phyloP scores from a whole-genome alignment of 2,888 invertebrate species.

The Hofmannophila pseudospretella region DNA sequence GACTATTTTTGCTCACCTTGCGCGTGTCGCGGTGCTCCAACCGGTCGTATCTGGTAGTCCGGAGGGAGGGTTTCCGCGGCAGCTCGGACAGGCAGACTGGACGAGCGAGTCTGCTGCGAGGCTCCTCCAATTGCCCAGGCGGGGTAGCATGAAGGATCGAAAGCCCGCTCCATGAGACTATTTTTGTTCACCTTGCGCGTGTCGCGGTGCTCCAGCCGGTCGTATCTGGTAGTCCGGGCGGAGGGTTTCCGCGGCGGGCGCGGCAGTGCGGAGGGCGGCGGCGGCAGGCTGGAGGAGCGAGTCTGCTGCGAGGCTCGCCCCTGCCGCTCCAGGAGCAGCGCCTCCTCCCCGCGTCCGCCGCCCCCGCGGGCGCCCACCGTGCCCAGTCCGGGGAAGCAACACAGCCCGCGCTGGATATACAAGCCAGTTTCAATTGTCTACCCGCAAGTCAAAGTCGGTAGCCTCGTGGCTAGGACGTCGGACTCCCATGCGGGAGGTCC shows the following conservation, averaged over 20 bases:
- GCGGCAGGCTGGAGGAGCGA: constrained; percentile 82
- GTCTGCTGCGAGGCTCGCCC: constrained; percentile 87
- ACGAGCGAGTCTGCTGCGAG: constrained; percentile 84
- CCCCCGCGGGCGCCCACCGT: constrained; percentile 61
- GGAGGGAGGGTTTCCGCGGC: constrained; percentile 77
- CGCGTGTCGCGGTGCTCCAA: constrained; percentile 66
- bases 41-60: constrained; percentile 82
- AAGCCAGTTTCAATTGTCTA: neutral
- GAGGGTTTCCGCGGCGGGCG: constrained; percentile 81
- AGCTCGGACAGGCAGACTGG: too few relatives aligned
- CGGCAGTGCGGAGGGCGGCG: constrained; percentile 84
- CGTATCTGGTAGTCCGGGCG: constrained; percentile 80
- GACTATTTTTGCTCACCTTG: too few relatives aligned
- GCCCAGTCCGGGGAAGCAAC: constrained; percentile 85
- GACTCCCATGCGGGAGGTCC: too few relatives aligned
- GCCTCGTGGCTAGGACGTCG: too few relatives aligned
- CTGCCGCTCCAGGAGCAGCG: constrained; percentile 85
- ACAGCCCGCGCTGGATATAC: constrained; percentile 83
- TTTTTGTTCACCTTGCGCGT: constrained; percentile 67
- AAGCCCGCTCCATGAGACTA: too few relatives aligned
- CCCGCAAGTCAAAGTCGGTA: too few relatives aligned
- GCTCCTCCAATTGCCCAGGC: too few relatives aligned
- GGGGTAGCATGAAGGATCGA: too few relatives aligned
- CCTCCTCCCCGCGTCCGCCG: constrained; percentile 81
- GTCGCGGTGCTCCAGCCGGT: constrained; percentile 75